phyloP scores from a whole-genome alignment of 1,140 invertebrate species.

The Mamestra configurata region DNA sequence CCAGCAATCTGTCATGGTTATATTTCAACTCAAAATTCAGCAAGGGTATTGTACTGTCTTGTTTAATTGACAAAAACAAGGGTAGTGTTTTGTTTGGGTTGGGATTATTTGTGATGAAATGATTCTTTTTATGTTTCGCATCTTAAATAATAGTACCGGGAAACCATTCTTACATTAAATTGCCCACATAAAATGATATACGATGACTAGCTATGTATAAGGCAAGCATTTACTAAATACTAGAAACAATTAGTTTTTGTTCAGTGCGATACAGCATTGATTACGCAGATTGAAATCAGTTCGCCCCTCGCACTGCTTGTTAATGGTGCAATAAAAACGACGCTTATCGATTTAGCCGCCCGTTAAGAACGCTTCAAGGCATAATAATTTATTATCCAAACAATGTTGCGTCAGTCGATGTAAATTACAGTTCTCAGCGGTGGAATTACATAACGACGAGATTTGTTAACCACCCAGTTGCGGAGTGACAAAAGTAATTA shows the following conservation, averaged over 20 bases:
- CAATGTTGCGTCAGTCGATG: conserved; percentile 71
- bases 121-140: not conserved
- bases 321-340: conserved; percentile 86
- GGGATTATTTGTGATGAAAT: not conserved
- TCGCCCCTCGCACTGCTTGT: conserved; percentile 77
- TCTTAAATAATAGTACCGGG: not conserved
- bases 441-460: conserved; percentile 74
- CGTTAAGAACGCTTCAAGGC: conserved; percentile 78
- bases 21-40: conserved; percentile 7
- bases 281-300: conserved; percentile 84
- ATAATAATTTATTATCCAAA: conserved; percentile 82
- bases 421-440: conserved; percentile 76
- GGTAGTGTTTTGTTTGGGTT: not conserved
- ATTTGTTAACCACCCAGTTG: conserved; percentile 79
- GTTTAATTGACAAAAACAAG: not conserved
- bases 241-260: conserved; percentile 73
- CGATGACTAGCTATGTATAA: not conserved
- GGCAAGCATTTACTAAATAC: conserved; percentile 23
- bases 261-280: conserved; percentile 77
- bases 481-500: conserved; percentile 84
- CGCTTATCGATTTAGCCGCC: conserved; percentile 83
- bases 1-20: conserved; percentile 26
- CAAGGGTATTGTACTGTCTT: not conserved
- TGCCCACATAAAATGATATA: not conserved
- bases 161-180: no score